Evolutionary conservation across 2,888 invertebrate genomes (phyloP).

Genomic region (Cheilosia scutellata): DNA sequence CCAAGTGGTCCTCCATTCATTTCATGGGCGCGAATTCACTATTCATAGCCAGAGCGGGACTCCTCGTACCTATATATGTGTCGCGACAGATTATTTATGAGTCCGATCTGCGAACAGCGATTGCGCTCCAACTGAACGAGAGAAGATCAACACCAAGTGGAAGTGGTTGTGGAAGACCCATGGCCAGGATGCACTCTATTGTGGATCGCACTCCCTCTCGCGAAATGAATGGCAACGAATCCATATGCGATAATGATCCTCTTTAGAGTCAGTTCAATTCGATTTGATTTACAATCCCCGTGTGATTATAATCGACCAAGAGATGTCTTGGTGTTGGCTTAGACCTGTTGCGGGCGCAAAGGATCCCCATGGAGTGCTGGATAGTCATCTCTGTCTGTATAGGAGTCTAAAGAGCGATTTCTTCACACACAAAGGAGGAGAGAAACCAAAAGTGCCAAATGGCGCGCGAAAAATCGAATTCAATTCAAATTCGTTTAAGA

Average conservation of each 20-base stretch:
- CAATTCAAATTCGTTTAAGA: conserved; percentile 72
- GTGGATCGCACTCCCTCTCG: conserved; percentile 13
- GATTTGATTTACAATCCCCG: conserved; percentile 84
- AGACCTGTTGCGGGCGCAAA: conserved; percentile 50
- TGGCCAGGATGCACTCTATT: conserved; percentile 15
- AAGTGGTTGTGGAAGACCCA: background rate
- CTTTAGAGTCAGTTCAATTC: conserved; percentile 80
- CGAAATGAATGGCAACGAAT: conserved; percentile 70
- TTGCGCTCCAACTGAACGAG: conserved; percentile 66
- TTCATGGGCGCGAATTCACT: conserved; percentile 46
- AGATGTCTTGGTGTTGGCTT: conserved; percentile 47
- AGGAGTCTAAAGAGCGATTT: conserved; percentile 7
- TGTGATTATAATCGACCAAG: conserved; percentile 83
- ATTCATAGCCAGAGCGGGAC: conserved; percentile 56
- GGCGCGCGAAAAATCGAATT: conserved; percentile 71
- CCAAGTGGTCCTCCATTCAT: conserved; percentile 12
- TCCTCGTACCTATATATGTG: conserved; percentile 40
- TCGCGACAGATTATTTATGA: conserved; percentile 76
- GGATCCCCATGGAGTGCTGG: conserved; percentile 66
- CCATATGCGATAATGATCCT: conserved; percentile 76
- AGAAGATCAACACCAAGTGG: conserved; percentile 59
- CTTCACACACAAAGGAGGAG: conserved; percentile 21
- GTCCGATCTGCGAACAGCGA: conserved; percentile 70
- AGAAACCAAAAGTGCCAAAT: conserved; percentile 70
- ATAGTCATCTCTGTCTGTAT: conserved; percentile 43